Evolutionary conservation across 2,888 invertebrate species (phyloP), one percentile per base, ranked within the genome.

Genomic region (Tipula unca): DNA sequence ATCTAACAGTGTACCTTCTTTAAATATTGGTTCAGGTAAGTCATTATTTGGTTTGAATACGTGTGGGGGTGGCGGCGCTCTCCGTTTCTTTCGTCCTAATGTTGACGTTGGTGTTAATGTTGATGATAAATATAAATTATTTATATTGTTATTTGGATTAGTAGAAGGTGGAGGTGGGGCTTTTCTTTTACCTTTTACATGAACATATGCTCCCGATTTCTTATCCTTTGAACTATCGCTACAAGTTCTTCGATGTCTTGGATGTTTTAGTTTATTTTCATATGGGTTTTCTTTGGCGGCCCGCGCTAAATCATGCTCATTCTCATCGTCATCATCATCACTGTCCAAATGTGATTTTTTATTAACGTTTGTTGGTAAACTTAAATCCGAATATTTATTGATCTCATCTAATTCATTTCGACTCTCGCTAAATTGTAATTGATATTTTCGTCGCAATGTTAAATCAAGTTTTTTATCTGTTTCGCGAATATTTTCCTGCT

Each of bases 121-220:
- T 82, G 8, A 86, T 20, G 48, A 20, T 82, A 35, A 54, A 85
- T 86, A 36, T 86, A 85, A 85, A 86, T 82, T 85, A 13, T 85
- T 32, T 29, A 85, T 25, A 83, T 85, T 29, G 87, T 87, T 85
- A 87, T 86, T 85, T 87, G 87, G 39, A 86, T 87, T 2, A 32
- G 87, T 87, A n/a, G 88, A 89, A 0, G 95, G 95, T 4, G 95
- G 95, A 87, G 92, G 93, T 0, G 95, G 95, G 0, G 95, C 95
- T 88, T 93, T 93, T 85, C 95, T 91, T 89, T 96, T 96, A 29
- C 95, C 95, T 87, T 95, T 95, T 0, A 95, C 95, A 91, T 95
- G 94, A 29, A 92, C 89, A 87, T 92, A 92, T 2, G 91, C 90
- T 3, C 93, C 93, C 10, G 93, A 92, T 87, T 92, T 92, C 84